Evolutionary conservation across 2,113 vertebrate species (phyloP).

Genomic region (Calidris pygmaea): DNA sequence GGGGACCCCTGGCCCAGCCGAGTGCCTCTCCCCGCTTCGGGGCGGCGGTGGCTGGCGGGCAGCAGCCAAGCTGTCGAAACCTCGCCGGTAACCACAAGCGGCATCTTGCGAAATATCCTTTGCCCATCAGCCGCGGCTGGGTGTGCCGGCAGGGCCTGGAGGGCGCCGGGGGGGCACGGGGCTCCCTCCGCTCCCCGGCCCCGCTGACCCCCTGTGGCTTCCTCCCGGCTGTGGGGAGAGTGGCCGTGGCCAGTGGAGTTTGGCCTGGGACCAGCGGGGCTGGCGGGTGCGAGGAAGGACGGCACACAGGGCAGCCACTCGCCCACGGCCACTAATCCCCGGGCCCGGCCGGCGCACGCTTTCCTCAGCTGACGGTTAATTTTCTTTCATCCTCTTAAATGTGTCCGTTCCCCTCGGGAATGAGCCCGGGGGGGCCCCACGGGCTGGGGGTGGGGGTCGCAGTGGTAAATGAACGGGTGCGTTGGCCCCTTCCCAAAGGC

Average conservation of each 20-base stretch:
- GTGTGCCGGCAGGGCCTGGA: background rate
- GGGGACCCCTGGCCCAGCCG: background rate
- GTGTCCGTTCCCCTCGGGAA: background rate
- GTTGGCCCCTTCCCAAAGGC: background rate
- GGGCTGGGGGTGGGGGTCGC: background rate
- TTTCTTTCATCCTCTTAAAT: conserved; percentile 65
- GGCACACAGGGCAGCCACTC: accelerated
- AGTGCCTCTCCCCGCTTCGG: background rate
- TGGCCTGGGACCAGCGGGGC: background rate
- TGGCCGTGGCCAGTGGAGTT: accelerated
- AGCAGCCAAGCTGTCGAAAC: background rate
- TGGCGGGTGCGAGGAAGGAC: background rate
- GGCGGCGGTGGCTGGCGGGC: background rate
- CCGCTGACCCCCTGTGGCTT: background rate
- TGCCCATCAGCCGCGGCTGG: background rate
- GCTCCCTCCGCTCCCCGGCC: background rate
- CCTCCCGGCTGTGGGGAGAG: no score
- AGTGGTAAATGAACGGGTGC: background rate
- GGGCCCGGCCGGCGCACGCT: background rate
- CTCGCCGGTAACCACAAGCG: background rate
- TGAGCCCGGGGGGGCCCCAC: background rate
- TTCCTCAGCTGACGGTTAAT: conserved; percentile 45
- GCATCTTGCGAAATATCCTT: background rate
- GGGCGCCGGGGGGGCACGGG: accelerated
- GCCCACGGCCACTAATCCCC: background rate